Percentiles rank a stretch among this genome's conserved stretches.
phyloP scores from a whole-genome alignment of 2,888 invertebrate species.

The Aleiodes leptofemur region DNA sequence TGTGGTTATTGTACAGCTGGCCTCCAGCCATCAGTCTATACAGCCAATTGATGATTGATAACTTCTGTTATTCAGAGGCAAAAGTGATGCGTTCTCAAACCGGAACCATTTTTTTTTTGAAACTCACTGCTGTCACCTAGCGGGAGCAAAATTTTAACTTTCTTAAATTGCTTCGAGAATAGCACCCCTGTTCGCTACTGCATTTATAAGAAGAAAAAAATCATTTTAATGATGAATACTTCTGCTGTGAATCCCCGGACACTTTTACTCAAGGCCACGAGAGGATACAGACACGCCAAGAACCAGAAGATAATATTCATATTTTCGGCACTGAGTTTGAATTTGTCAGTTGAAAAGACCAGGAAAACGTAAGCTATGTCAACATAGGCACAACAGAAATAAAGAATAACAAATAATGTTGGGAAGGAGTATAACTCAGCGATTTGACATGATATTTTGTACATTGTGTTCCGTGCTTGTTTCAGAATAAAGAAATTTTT shows the following conservation, averaged over 20 bases:
- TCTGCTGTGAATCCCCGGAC: not conserved
- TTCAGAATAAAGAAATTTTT: not conserved
- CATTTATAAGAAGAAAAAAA: no score
- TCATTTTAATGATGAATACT: no score
- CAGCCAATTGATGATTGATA: no score
- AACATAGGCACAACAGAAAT: not conserved
- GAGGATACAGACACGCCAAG: not conserved
- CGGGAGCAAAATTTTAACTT: no score
- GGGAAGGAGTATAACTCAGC: constrained; percentile 13
- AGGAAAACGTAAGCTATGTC: not conserved
- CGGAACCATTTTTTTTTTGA: no score
- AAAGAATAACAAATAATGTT: not conserved
- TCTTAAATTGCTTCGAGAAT: no score
- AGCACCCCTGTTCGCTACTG: no score
- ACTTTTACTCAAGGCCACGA: constrained; percentile 3
- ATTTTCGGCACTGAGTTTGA: not conserved
- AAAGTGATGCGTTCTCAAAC: no score
- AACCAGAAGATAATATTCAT: not conserved
- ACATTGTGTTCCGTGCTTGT: constrained; percentile 1
- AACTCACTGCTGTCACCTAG: no score
- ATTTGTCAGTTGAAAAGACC: not conserved
- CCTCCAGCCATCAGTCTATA: no score
- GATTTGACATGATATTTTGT: constrained; percentile 6
- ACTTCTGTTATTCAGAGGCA: no score
- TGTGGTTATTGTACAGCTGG: no score